Evolutionary conservation across 2,888 invertebrate genomes (phyloP).

Genomic region (Sinodicranocentrus sp.): DNA sequence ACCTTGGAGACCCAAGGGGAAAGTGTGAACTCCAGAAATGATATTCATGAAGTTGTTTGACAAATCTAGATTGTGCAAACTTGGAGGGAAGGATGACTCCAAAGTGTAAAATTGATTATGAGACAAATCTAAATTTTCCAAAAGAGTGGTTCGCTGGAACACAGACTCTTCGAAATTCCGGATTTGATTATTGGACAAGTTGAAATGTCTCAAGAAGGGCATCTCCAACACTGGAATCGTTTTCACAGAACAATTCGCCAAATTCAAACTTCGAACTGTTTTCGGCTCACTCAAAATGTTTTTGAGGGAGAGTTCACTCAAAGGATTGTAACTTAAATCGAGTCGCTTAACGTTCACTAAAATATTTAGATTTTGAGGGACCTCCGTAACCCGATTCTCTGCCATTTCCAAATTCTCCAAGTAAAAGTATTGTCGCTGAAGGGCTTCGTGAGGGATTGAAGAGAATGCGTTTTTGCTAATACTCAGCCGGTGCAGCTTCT

Average conservation of each 20-base stretch:
- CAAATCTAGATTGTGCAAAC: constrained; percentile 87
- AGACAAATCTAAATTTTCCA: constrained; percentile 89
- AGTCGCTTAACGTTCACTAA: constrained; percentile 92
- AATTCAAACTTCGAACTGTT: constrained; percentile 87
- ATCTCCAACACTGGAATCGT: constrained; percentile 82
- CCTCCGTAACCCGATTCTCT: constrained; percentile 86
- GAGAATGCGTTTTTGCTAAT: constrained; percentile 88
- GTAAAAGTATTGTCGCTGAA: constrained; percentile 91
- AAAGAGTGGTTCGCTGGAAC: constrained; percentile 88
- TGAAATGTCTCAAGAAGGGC: constrained; percentile 88
- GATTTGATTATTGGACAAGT: constrained; percentile 85
- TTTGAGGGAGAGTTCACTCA: constrained; percentile 84
- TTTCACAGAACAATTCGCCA: constrained; percentile 88
- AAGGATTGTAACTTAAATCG: constrained; percentile 91
- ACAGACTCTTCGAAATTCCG: constrained; percentile 83
- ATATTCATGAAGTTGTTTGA: constrained; percentile 90
- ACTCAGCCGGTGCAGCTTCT: constrained; percentile 89
- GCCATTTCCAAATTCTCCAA: constrained; percentile 89
- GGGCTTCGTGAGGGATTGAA: constrained; percentile 87
- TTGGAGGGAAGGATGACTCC: constrained; percentile 86
- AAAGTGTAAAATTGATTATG: constrained; percentile 81
- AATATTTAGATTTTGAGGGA: constrained; percentile 90
- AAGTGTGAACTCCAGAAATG: constrained; percentile 87
- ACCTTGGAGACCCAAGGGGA: constrained; percentile 82
- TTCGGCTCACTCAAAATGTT: constrained; percentile 93